phyloP scores from a whole-genome alignment of 1,140 invertebrate species.

The Trialeurodes vaporariorum region DNA sequence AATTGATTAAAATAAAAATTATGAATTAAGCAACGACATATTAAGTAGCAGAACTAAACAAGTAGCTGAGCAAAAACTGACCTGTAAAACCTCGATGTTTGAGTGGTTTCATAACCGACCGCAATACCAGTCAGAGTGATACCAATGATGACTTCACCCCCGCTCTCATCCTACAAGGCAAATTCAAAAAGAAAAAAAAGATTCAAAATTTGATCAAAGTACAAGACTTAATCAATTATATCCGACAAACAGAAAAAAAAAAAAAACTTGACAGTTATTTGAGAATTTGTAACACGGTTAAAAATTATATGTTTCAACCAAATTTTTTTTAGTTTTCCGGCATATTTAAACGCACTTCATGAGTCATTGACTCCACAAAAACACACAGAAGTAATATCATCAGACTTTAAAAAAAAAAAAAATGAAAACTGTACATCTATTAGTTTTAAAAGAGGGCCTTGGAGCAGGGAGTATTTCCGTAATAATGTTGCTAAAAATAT shows the following conservation, averaged over 20 bases:
- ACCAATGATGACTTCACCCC: constrained; percentile 58
- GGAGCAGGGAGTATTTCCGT: no score
- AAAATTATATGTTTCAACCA: no score
- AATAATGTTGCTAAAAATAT: no score
- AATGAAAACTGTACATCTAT: no score
- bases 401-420: no score
- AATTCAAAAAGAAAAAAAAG: constrained; percentile 10
- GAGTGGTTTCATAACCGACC: constrained; percentile 48
- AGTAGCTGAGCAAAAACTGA: no score
- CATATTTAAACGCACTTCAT: no score
- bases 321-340: no score
- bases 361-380: no score
- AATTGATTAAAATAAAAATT: constrained; percentile 4
- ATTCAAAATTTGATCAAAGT: constrained; percentile 2
- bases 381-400: no score
- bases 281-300: neutral
- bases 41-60: no score
- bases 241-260: neutral
- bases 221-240: neutral
- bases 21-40: neutral
- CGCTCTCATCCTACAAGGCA: constrained; percentile 44
- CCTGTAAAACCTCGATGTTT: constrained; percentile 51
- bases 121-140: constrained; percentile 64
- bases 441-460: no score
- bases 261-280: constrained; percentile 6